These are phyloP conservation scores for Desmodus rotundus DNA, from an alignment of 2,113 vertebrate species.

Conservation along the genomic window DNA sequence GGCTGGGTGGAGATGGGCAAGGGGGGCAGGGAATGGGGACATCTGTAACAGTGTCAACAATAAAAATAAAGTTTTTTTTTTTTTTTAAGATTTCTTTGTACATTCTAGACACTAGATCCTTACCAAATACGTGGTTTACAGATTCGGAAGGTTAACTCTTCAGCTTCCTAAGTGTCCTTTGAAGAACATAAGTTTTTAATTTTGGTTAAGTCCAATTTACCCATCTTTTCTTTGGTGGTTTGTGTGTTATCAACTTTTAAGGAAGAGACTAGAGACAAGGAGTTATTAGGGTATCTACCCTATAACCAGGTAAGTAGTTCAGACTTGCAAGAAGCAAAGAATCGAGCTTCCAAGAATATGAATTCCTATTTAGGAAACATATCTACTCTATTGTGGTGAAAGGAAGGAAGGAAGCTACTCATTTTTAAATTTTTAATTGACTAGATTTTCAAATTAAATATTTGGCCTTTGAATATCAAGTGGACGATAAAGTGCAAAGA, in stretches of 20 bases:
- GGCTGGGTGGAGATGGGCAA: no score
- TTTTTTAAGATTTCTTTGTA: background rate
- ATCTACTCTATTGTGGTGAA: background rate
- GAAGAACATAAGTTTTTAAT: background rate
- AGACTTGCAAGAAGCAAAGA: background rate
- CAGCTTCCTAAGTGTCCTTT: background rate
- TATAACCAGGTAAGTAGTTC: background rate
- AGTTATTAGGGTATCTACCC: background rate
- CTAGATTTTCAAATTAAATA: background rate
- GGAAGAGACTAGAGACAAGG: background rate
- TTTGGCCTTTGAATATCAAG: background rate
- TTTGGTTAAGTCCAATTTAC: background rate
- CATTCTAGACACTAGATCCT: background rate
- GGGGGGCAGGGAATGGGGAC: no score
- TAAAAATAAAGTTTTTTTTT: no score
- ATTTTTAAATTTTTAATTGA: conserved; percentile 10
- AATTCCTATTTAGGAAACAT: background rate
- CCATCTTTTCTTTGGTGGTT: background rate
- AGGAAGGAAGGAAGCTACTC: background rate
- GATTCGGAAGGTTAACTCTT: background rate
- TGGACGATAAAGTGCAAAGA: conserved; percentile 10
- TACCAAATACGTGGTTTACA: background rate
- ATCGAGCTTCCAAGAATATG: background rate
- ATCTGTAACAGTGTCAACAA: no score
- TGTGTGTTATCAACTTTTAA: background rate